Base-by-base conservation (phyloP, 2,113 vertebrate genomes). In the Paramormyrops kingsleyae region DNA sequence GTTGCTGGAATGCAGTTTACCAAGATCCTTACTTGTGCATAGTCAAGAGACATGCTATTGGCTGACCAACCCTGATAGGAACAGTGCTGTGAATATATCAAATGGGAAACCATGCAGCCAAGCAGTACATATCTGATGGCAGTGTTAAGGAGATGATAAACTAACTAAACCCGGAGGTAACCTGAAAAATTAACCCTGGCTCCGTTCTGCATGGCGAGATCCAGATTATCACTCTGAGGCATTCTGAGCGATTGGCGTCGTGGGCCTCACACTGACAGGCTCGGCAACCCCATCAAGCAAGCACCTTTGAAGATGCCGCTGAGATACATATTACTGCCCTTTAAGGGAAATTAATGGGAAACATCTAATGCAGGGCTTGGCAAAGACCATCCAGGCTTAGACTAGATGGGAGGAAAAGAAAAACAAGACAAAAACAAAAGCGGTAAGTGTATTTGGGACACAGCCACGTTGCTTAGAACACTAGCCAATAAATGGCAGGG, bases 101-200 rank as follows among this genome's bases (percentile, higher is more conserved):
- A 89, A 90, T 53, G 90, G 91, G 89, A 91, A 91, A 92, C 92
- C 91, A 93, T 93, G 88, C 88, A 91, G 92, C 87, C 85, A 47
- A 56, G 39, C 17, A 93, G 21, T 93, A 93, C 91, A 35, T 49
- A 62, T 83, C 50, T 84, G 56, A 88, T 70, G 92, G 56, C 90
- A 90, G 89, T 89, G 93, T 94, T 94, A 93, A 92, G 91, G 74
- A 31, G 31, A 52, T 90, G 91, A 93, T 90, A 92, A 91, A 92
- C 87, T 83, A 90, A 93, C 91, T 92, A 80, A 80, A 80, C 35
- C 77, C 17, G 2, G 17, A 83, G 24, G 44, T 21, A 84, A 46
- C 83, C 74, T 35, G 35, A 46, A 84, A 84, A 93, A 49, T 92
- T 92, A 91, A 90, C 91, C 92, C 89, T 91, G 88, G 91, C 39